These are phyloP conservation scores for Illadopsis cleaveri DNA, from an alignment of 2,113 vertebrate genomes.

Conservation along the genomic window DNA sequence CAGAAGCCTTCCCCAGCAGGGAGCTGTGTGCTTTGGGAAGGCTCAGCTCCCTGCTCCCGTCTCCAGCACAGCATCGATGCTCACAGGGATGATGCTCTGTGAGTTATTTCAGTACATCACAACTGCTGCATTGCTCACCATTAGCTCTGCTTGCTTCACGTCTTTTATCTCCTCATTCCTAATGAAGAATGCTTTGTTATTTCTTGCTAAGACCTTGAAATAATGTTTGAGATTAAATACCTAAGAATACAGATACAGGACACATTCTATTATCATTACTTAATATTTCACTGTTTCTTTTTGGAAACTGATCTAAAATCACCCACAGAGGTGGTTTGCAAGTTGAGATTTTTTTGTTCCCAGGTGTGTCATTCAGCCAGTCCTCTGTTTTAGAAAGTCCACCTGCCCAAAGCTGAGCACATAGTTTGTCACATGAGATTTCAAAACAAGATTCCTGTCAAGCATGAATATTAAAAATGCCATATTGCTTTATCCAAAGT, in stretches of 20 bases:
- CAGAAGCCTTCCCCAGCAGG: not conserved
- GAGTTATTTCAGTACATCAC: not conserved
- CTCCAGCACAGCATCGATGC: not conserved
- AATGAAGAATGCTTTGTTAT: not conserved
- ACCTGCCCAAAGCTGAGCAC: not conserved
- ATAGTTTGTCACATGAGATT: not conserved
- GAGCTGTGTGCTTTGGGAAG: not conserved
- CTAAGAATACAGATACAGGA: not conserved
- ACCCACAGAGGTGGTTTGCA: not conserved
- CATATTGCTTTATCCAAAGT: not conserved
- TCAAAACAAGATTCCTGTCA: not conserved
- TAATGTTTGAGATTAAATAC: not conserved
- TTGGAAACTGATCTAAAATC: not conserved
- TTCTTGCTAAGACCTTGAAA: not conserved
- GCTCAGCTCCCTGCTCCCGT: rapidly evolving
- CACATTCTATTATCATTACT: not conserved
- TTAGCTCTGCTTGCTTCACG: not conserved
- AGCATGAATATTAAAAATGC: not conserved
- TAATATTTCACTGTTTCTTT: not conserved
- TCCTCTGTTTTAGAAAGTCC: not conserved
- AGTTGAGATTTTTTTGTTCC: not conserved
- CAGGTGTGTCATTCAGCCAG: not conserved
- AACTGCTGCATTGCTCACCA: not conserved
- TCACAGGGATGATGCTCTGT: not conserved
- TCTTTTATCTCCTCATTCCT: not conserved